Evolutionary conservation across 2,888 invertebrate species (phyloP).

Genomic region (Lacanobia wlatinum): DNA sequence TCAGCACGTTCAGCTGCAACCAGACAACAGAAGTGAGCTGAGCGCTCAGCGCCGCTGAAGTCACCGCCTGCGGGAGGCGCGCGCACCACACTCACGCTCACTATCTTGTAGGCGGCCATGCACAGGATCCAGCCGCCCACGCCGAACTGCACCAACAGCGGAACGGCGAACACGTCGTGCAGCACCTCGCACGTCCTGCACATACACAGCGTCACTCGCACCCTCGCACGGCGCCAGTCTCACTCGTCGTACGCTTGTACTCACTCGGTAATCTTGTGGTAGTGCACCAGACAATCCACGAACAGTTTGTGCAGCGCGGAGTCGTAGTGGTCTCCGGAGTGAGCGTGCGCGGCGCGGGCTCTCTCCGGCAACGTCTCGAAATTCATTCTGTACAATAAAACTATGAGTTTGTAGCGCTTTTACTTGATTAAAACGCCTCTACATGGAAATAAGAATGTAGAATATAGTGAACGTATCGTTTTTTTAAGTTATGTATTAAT

Average conservation of each 20-base stretch:
- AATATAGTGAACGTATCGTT: too few relatives aligned
- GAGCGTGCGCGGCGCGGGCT: slow-evolving; percentile 52
- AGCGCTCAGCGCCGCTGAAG: not conserved
- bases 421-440: not conserved
- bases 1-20: slow-evolving; percentile 73
- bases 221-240: too few relatives aligned
- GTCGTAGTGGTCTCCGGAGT: slow-evolving; percentile 57
- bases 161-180: slow-evolving; percentile 76
- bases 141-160: slow-evolving; percentile 78
- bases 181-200: slow-evolving; percentile 71
- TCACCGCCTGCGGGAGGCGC: not conserved
- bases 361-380: slow-evolving; percentile 70
- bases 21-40: not conserved
- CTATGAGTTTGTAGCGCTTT: not conserved
- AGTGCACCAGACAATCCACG: slow-evolving; percentile 71
- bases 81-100: slow-evolving; percentile 71
- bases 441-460: too few relatives aligned
- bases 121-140: slow-evolving; percentile 83
- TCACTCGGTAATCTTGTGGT: slow-evolving; percentile 74
- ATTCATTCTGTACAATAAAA: slow-evolving; percentile 67
- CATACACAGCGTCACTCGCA: slow-evolving; percentile 2
- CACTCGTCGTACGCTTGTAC: slow-evolving; percentile 29
- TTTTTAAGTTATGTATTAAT: too few relatives aligned
- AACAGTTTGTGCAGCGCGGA: slow-evolving; percentile 64
- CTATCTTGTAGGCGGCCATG: slow-evolving; percentile 80